Percentiles rank a stretch among this genome's conserved stretches.
Conservation (phyloP, 2,888 invertebrate species). For the Acrobasis suavella region DNA sequence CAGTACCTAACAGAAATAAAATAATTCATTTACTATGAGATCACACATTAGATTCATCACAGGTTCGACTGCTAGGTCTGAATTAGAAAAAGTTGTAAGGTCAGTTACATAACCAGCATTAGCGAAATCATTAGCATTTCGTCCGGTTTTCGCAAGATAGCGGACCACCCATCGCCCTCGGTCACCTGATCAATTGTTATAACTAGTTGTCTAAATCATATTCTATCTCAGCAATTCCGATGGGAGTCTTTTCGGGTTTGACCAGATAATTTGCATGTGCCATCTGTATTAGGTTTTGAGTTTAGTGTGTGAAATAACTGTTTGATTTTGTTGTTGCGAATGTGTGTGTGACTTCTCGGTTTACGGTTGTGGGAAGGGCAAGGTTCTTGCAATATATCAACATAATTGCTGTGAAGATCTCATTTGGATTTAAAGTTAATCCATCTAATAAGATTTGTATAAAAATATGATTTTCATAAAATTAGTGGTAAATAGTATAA, state of each 20-base stretch:
- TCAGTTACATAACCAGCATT: conserved; percentile 20
- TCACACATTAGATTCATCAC: background rate
- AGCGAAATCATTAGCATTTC: conserved; percentile 28
- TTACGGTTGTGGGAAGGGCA: background rate
- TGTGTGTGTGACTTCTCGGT: background rate
- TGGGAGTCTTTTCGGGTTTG: conserved; percentile 69
- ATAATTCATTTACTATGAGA: background rate
- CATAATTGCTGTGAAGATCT: background rate
- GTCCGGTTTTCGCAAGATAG: conserved; percentile 47
- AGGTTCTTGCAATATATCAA: background rate
- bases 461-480: background rate
- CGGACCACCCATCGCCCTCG: conserved; percentile 27
- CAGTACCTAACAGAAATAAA: too few species aligned
- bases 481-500: too few species aligned
- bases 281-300: conserved; percentile 42
- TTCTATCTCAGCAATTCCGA: conserved; percentile 61
- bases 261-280: conserved; percentile 46
- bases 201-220: conserved; percentile 58
- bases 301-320: conserved; percentile 30
- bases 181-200: conserved; percentile 64
- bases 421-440: too few species aligned
- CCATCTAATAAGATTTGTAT: background rate
- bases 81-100: background rate
- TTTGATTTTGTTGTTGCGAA: conserved; percentile 6
- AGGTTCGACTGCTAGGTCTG: background rate